Conservation (phyloP, 2,797 vertebrate genomes). For the Artibeus lituratus region DNA sequence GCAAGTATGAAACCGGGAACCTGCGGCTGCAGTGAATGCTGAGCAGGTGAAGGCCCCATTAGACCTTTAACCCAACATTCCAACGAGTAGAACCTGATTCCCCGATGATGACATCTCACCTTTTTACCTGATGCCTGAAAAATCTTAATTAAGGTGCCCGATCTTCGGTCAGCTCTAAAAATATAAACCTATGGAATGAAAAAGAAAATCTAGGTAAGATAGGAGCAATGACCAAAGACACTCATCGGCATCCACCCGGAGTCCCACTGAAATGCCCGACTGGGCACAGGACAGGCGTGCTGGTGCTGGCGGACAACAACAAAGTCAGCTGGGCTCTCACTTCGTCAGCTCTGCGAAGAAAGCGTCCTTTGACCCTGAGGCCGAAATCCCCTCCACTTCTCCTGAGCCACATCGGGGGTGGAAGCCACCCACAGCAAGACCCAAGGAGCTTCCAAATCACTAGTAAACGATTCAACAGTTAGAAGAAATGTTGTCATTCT, state of each 20-base stretch:
- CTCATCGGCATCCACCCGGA: neutral
- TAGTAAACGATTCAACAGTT: neutral
- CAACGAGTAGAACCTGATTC: neutral
- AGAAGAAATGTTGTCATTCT: neutral
- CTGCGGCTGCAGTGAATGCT: neutral
- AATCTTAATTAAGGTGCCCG: constrained; percentile 90
- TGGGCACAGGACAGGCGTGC: neutral
- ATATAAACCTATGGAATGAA: constrained; percentile 91
- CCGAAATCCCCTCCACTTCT: neutral
- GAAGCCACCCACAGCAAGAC: neutral
- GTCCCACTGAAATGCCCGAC: neutral
- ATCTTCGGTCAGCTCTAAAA: constrained; percentile 93
- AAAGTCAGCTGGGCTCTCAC: neutral
- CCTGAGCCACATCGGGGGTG: fast-evolving
- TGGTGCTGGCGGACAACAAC: fast-evolving
- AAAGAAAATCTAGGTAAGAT: constrained; percentile 35
- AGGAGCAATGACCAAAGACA: neutral
- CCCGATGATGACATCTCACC: constrained; percentile 82
- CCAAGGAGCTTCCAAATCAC: neutral
- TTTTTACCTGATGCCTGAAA: constrained; percentile 98
- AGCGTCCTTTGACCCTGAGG: fast-evolving
- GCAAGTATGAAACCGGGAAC: fast-evolving
- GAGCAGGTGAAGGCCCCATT: neutral
- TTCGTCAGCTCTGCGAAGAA: neutral
- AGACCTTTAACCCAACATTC: neutral